Evolutionary conservation across 2,113 vertebrate genomes (phyloP), one percentile per base, ranked within the genome.

Genomic region (Thymallus thymallus): DNA sequence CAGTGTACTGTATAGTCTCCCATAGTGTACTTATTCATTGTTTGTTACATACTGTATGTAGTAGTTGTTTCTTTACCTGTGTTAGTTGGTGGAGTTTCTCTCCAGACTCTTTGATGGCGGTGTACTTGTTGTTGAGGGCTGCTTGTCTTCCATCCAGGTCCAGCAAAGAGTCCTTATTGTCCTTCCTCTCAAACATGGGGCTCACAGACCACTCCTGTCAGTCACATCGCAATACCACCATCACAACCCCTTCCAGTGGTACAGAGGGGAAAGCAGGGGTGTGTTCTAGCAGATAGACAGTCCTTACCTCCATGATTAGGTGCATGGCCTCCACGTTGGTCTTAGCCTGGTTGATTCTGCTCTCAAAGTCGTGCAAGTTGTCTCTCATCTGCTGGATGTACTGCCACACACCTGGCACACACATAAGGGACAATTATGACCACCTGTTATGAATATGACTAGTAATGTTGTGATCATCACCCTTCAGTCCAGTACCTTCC

Each of bases 151-250:
- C 89, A 0, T 92, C 89, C 72, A 95, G 63, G 84, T 94, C 92
- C 26, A 95, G 41, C 4, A 94, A 80, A 0, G 89, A 76, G 0
- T 90, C 70, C 68, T 93, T 94, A 35, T 80, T 88, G 80, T 91
- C 92, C 26, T 92, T 93, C 46, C 93, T 89, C 61, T 90, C 88
- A 13, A 94, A 92, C 63, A 94, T 5, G 0, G 92, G 90, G 71
- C 77, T 80, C 2, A 86, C 82, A 0, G 90, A 89, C 78, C 92
- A 94, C 4, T 88, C 88, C 93, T 94, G 70, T 0, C 73, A 9
- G 5, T 22, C 1, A 71, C 20, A 58, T 7, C 48, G 16, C 41
- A n/a, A 7, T 16, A 12, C 48, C 35, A 56, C 6, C 16, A 32
- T 20, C 29, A 66, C 16, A 30, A 3, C 24, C 3, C 24, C 23